Evolutionary conservation across 1,140 invertebrate species (phyloP), one percentile per base, ranked within the genome.

Genomic region (Pemphigus obesinymphae): DNA sequence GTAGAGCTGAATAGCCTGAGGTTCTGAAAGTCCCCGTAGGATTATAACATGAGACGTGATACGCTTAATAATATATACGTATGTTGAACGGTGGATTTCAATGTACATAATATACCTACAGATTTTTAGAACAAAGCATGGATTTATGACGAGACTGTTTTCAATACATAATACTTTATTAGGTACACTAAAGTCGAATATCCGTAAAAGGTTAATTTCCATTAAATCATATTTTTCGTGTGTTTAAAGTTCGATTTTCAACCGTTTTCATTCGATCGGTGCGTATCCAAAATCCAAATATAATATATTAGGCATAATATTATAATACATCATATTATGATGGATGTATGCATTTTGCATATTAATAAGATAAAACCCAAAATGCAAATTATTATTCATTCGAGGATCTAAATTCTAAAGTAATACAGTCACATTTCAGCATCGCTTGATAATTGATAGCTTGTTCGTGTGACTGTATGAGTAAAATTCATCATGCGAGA

Each of bases 11-110:
- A 70, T 43, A 17, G 13, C n/a, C n/a, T 3, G 37, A 40, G 37
- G 66, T 70, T 15, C 11, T n/a, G 23, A 29, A 29, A 29, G 40
- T 70, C 68, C 15, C 37, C 26, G 6, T 20, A 29, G 40, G 37
- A 70, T 70, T 70, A 70, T 70, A 70, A 45, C 23, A 43, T 26
- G 40, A 43, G 13, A 70, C 68, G 68, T 70, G 68, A 70, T 70
- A 17, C 23, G 68, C 29, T 70, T 70, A 70, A 29, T 45, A 70
- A 70, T 70, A 70, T 45, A 45, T 45, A n/a, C n/a, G n/a, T 45
- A 13, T 7, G 8, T 43, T 40, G n/a, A 26, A 70, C 37, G 11
- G 29, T 43, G 40, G n/a, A 43, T 43, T 43, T 43, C 23, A 8
- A 29, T 26, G 23, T 45, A 45, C 4, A 45, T 58, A 26, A 11